Evolutionary conservation across 1,140 invertebrate genomes (phyloP), one percentile per base, ranked within the genome.

Genomic region (Anagrus nilaparvatae): DNA sequence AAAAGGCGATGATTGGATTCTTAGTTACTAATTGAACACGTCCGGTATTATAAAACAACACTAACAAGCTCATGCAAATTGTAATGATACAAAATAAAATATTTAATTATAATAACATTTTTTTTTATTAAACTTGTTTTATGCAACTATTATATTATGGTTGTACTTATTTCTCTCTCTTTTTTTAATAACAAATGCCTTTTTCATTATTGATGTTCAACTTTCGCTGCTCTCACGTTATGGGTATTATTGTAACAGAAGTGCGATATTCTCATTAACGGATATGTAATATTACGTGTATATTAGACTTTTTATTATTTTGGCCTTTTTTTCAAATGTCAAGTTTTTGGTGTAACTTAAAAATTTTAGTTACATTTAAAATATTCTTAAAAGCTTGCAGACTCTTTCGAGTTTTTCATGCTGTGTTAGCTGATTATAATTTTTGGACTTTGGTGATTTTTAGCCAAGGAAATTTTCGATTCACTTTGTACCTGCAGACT

Each of bases 21-120:
- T 35, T 36, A 51, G n/a, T n/a, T n/a, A n/a, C 52, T 55, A 56
- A 56, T 54, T 54, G 54, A 53, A 44, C 35, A 28, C 34, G 28
- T 43, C 27, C 27, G 41, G 1, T 39, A 29, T 39, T 20, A 30
- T 14, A 28, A 30, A 30, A 39, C 16, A 27, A 21, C 14, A 18
- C 28, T 39, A 39, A 39, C 27, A 28, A 38, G 36, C 14, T 14
- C n/a, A n/a, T n/a, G n/a, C n/a, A 39, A 13, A 39, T 30, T 39
- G 18, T 13, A 30, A 25, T 7, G 21, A 29, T 30, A 21, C 14
- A 21, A 12, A 25, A 18, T 5, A 29, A 38, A 30, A 29, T 9
- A 16, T 16, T 18, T 7, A 30, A 10, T n/a, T 28, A 9, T 12
- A 19, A 21, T 17, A 18, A 13, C 37, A 12, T 39, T 3, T 19